phyloP scores from a whole-genome alignment of 2,113 vertebrate genomes.

The Eublepharis macularius region DNA sequence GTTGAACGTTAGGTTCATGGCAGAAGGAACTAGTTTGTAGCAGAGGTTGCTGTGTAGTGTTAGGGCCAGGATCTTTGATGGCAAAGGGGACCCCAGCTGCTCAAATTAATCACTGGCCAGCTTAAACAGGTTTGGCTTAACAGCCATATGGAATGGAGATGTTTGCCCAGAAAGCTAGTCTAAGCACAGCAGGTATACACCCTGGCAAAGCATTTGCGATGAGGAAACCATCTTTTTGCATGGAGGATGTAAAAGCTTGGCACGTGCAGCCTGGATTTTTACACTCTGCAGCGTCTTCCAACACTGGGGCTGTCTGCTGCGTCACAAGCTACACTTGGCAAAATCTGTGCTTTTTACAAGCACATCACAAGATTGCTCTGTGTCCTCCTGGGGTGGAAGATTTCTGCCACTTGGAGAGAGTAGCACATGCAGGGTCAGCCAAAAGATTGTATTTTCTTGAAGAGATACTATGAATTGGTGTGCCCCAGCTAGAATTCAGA shows the following conservation, averaged over 20 bases:
- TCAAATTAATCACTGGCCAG: background rate
- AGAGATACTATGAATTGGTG: background rate
- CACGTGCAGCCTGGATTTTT: background rate
- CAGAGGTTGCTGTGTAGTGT: background rate
- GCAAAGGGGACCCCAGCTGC: background rate
- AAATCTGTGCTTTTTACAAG: background rate
- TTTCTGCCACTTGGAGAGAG: background rate
- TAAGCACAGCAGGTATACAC: background rate
- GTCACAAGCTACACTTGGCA: no score
- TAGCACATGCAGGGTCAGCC: no score
- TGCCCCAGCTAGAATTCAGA: background rate
- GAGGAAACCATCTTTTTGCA: background rate
- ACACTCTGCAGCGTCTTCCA: background rate
- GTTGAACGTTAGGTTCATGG: background rate
- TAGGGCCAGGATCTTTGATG: no score
- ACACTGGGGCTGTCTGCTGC: background rate
- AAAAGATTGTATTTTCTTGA: background rate
- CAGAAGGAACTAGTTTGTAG: background rate
- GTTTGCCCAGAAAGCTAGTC: background rate
- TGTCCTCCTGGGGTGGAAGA: background rate
- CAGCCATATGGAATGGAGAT: background rate
- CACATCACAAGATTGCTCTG: background rate
- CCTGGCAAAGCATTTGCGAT: background rate
- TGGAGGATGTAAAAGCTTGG: background rate
- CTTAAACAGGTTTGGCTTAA: background rate